A percentile compares a stretch with the other conserved stretches of the same genome.
Evolutionary conservation across 2,797 vertebrate genomes (phyloP).

Genomic region (Hapalemur alaotrensis): DNA sequence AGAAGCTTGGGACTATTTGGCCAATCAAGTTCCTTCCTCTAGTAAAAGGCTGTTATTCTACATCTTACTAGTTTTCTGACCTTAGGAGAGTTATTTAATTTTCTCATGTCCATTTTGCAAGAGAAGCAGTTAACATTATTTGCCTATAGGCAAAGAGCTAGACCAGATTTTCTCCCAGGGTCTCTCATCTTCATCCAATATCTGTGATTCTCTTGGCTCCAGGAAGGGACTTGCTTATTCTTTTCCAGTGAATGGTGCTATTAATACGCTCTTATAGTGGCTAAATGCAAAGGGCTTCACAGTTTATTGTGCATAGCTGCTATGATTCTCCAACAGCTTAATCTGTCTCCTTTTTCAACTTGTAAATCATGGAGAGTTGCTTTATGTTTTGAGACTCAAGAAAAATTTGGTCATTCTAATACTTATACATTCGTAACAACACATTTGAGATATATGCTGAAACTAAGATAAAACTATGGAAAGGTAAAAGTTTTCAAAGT

Average conservation of each 20-base stretch:
- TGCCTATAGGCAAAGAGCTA: background rate
- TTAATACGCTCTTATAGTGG: background rate
- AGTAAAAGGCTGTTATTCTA: background rate
- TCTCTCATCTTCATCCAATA: background rate
- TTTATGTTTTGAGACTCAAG: constrained; percentile 22
- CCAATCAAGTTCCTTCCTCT: background rate
- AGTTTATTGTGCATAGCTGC: background rate
- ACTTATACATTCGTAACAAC: background rate
- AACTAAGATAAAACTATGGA: background rate
- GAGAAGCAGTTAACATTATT: background rate
- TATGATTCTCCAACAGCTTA: background rate
- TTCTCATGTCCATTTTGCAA: constrained; percentile 1
- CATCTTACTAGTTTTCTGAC: background rate
- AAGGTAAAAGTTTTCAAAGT: background rate
- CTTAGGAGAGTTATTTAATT: constrained; percentile 5
- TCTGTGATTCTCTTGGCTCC: background rate
- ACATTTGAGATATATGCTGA: background rate
- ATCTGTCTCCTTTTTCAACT: constrained; percentile 1
- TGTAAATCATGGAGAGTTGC: background rate
- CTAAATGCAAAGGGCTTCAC: background rate
- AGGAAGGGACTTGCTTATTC: background rate
- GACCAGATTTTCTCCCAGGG: background rate
- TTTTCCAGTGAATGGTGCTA: background rate
- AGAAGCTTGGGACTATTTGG: background rate
- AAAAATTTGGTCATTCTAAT: background rate